phyloP scores from a whole-genome alignment of 2,113 vertebrate genomes.

The Sylvietta virens region DNA sequence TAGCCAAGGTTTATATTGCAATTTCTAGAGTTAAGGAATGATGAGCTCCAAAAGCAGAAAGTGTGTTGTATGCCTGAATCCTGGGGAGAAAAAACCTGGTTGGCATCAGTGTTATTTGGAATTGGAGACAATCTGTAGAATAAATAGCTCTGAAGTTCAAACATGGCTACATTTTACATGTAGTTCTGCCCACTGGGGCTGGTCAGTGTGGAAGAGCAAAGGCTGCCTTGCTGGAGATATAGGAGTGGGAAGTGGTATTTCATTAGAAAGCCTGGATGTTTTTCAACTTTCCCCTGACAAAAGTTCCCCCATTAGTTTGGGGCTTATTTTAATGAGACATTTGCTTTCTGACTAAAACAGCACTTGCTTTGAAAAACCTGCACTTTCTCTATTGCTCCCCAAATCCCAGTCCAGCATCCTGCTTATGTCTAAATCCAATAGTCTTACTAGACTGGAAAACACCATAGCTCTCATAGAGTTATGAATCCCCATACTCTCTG shows the following conservation, averaged over 20 bases:
- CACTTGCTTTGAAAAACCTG: conserved; percentile 34
- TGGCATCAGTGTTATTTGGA: conserved; percentile 44
- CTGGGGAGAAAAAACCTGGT: conserved; percentile 12
- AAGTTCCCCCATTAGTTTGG: neutral
- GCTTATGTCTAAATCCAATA: conserved; percentile 42
- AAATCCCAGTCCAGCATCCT: conserved; percentile 16
- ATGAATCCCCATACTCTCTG: conserved; percentile 56
- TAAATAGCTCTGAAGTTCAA: conserved; percentile 9
- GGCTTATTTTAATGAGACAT: conserved; percentile 21
- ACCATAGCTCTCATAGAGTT: conserved; percentile 21
- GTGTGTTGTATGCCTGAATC: neutral
- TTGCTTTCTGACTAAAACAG: conserved; percentile 23
- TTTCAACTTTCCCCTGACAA: neutral
- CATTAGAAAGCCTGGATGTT: neutral
- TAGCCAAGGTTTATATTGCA: conserved; percentile 67
- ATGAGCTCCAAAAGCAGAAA: conserved; percentile 53
- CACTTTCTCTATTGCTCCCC: neutral
- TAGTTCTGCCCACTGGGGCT: neutral
- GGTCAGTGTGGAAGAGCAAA: neutral
- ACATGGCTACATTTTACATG: neutral
- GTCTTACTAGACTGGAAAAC: conserved; percentile 59
- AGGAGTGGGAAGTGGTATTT: neutral
- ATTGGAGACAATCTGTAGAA: neutral
- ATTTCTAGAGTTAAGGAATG: conserved; percentile 63
- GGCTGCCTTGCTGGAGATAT: neutral